phyloP scores from a whole-genome alignment of 2,888 invertebrate genomes.

The Apamea crenata region DNA sequence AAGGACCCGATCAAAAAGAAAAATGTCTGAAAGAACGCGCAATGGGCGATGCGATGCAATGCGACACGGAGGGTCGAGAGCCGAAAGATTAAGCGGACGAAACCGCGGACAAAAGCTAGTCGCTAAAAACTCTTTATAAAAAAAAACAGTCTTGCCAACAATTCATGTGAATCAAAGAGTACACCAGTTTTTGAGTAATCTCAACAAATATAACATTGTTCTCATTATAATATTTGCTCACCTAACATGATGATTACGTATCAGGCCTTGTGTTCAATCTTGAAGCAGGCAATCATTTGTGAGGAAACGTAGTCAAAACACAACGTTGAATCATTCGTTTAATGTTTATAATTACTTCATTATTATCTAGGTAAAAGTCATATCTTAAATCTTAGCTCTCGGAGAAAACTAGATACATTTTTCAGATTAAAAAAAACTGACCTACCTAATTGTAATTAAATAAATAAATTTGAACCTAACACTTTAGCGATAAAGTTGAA shows the following conservation, averaged over 20 bases:
- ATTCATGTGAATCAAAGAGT: neutral
- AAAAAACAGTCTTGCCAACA: neutral
- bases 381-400: neutral
- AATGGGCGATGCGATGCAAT: no score
- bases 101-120: no score
- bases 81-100: no score
- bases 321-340: constrained; percentile 11
- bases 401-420: neutral
- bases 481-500: no score
- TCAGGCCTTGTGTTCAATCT: constrained; percentile 47
- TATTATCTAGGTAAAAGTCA: neutral
- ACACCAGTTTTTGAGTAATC: neutral
- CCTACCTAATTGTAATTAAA: no score
- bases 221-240: constrained; percentile 30
- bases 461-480: no score
- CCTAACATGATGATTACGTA: constrained; percentile 10
- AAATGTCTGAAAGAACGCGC: no score
- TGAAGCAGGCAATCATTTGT: constrained; percentile 27
- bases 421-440: neutral
- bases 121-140: neutral
- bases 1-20: no score
- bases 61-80: no score
- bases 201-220: constrained; percentile 25
- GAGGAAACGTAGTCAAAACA: constrained; percentile 44
- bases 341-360: constrained; percentile 16